Conservation (phyloP, 1,140 invertebrate species). For the Sweltsa coloradensis region DNA sequence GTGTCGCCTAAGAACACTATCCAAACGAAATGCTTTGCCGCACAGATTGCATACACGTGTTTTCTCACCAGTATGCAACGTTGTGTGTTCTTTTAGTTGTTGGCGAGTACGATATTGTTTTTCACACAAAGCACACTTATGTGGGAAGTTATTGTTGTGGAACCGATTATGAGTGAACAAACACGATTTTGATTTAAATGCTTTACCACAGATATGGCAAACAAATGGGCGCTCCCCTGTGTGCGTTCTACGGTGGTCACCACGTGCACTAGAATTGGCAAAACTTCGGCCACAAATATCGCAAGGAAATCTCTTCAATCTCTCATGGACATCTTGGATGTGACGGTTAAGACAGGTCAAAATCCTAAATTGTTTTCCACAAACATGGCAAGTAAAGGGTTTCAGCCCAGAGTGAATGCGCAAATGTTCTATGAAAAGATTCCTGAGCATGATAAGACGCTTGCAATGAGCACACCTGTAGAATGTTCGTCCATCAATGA, state of each 20-base stretch:
- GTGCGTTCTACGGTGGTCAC: constrained; percentile 11
- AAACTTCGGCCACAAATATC: constrained; percentile 11
- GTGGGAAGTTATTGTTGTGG: constrained; percentile 23
- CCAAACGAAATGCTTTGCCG: constrained; percentile 17
- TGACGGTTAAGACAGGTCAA: constrained; percentile 17
- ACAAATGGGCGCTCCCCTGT: constrained; percentile 27
- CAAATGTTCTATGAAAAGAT: constrained; percentile 38
- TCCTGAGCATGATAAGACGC: constrained; percentile 42
- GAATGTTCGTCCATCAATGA: constrained; percentile 33
- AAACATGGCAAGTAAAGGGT: constrained; percentile 37
- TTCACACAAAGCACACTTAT: constrained; percentile 16
- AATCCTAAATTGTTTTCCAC: constrained; percentile 34
- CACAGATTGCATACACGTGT: constrained; percentile 50
- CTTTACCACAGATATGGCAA: constrained; percentile 27
- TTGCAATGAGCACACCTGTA: constrained; percentile 44
- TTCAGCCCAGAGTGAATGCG: constrained; percentile 29
- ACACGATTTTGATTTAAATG: constrained; percentile 20
- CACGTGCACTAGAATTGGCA: constrained; percentile 1
- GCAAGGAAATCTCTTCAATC: constrained; percentile 12
- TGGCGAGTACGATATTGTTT: constrained; percentile 6
- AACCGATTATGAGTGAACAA: constrained; percentile 17
- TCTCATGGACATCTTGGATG: constrained; percentile 15
- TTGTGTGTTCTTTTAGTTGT: constrained; percentile 14
- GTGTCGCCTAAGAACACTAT: not conserved
- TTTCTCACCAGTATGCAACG: constrained; percentile 51